Percentiles rank a stretch among this genome's conserved stretches.
phyloP scores from a whole-genome alignment of 2,797 vertebrate genomes.

The Ataeniobius toweri region DNA sequence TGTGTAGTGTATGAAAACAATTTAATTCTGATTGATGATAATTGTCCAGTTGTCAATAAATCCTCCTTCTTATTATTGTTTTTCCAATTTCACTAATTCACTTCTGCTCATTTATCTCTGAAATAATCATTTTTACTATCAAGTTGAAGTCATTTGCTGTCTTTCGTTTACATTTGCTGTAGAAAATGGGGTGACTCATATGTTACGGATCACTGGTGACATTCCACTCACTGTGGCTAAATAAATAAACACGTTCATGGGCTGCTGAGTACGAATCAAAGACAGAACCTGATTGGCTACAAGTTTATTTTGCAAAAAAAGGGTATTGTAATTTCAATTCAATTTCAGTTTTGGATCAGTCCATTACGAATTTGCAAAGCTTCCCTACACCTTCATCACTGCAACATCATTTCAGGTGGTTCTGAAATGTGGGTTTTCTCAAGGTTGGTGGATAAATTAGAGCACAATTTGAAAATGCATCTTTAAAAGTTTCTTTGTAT shows the following conservation, averaged over 20 bases:
- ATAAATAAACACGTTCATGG: neutral
- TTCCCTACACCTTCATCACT: neutral
- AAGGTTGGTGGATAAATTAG: neutral
- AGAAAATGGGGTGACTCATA: neutral
- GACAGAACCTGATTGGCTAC: neutral
- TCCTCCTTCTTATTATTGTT: neutral
- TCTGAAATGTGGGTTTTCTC: neutral
- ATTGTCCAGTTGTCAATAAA: constrained; percentile 1
- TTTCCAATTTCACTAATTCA: neutral
- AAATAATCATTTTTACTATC: neutral
- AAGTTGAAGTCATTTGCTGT: neutral
- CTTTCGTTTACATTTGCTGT: neutral
- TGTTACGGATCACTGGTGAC: constrained; percentile 1
- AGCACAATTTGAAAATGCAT: neutral
- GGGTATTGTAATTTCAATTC: neutral
- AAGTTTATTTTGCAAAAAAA: neutral
- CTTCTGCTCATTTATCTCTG: neutral
- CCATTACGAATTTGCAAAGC: neutral
- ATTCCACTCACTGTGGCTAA: neutral
- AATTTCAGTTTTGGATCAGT: constrained; percentile 1
- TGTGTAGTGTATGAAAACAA: no score
- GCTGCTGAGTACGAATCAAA: constrained; percentile 1
- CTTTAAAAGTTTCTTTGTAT: neutral
- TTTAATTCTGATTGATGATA: neutral
- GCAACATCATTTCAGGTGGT: neutral